These are phyloP conservation scores for Aphaenogaster floridana DNA, from an alignment of 1,140 invertebrate species.

Conservation along the genomic window DNA sequence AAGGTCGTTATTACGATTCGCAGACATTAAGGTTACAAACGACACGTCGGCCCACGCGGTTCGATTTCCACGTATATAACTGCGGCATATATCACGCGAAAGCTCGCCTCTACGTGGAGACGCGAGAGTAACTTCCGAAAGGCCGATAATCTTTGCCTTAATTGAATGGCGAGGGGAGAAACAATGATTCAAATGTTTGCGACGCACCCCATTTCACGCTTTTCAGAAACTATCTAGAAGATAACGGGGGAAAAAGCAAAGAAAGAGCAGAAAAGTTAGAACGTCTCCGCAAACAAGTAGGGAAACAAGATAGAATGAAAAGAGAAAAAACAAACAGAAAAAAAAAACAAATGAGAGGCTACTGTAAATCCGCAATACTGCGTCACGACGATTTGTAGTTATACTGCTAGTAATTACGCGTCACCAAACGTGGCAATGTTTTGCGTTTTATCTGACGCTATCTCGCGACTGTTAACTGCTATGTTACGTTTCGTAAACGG, in stretches of 20 bases:
- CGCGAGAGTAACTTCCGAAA: conserved; percentile 60
- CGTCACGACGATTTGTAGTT: conserved; percentile 69
- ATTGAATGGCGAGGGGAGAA: conserved; percentile 62
- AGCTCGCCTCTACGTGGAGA: conserved; percentile 38
- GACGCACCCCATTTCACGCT: conserved; percentile 9
- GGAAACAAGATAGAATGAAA: not conserved
- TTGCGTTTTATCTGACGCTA: conserved; percentile 75
- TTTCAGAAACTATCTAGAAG: conserved; percentile 17
- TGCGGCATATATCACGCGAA: conserved; percentile 51
- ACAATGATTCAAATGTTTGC: conserved; percentile 57
- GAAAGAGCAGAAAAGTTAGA: not conserved
- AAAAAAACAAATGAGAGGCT: not conserved
- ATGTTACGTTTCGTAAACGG: conserved; percentile 66
- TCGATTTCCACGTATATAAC: conserved; percentile 62
- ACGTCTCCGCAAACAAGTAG: not conserved
- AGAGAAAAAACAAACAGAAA: not conserved
- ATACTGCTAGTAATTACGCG: conserved; percentile 73
- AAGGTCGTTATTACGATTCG: conserved; percentile 61
- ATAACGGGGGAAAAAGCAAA: not conserved
- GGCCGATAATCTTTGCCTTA: conserved; percentile 67
- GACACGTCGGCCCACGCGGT: conserved; percentile 50
- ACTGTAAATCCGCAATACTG: conserved; percentile 63
- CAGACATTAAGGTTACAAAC: conserved; percentile 70
- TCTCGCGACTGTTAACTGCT: conserved; percentile 69
- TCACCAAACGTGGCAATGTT: conserved; percentile 65